Percentiles rank a stretch among this genome's conserved stretches.
These are phyloP conservation scores for Heteromurus nitidus DNA, from an alignment of 2,888 invertebrate genomes.

Conservation along the genomic window DNA sequence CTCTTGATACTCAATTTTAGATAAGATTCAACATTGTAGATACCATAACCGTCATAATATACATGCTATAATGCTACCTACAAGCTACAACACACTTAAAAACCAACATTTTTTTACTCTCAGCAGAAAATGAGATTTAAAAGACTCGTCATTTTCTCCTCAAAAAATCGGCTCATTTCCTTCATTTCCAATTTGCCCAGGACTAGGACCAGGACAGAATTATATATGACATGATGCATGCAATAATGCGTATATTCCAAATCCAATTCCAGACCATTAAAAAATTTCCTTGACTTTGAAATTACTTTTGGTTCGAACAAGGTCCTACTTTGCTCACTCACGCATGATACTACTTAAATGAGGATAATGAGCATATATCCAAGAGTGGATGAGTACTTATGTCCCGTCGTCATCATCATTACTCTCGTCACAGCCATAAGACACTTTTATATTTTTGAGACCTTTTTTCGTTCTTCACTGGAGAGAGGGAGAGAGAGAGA, in stretches of 20 bases:
- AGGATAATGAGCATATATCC: too few species aligned
- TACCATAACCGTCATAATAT: background rate
- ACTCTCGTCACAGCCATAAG: too few species aligned
- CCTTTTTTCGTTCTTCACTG: background rate
- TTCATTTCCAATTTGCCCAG: background rate
- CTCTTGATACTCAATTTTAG: background rate
- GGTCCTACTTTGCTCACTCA: too few species aligned
- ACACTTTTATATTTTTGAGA: too few species aligned
- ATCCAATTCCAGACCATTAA: constrained; percentile 6
- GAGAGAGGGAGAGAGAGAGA: background rate
- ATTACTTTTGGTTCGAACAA: too few species aligned
- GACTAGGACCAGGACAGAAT: background rate
- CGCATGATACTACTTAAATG: too few species aligned
- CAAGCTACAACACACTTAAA: background rate
- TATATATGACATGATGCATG: background rate
- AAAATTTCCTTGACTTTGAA: background rate
- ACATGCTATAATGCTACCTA: background rate
- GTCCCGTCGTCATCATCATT: background rate
- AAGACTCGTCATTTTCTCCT: too few species aligned
- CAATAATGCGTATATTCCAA: too few species aligned
- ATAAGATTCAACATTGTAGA: background rate
- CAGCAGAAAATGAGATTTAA: too few species aligned
- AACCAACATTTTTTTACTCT: background rate
- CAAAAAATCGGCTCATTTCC: constrained; percentile 2
- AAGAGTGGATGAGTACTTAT: background rate